Conservation (phyloP, 2,888 invertebrate species). For the Platerodrilus igneus region DNA sequence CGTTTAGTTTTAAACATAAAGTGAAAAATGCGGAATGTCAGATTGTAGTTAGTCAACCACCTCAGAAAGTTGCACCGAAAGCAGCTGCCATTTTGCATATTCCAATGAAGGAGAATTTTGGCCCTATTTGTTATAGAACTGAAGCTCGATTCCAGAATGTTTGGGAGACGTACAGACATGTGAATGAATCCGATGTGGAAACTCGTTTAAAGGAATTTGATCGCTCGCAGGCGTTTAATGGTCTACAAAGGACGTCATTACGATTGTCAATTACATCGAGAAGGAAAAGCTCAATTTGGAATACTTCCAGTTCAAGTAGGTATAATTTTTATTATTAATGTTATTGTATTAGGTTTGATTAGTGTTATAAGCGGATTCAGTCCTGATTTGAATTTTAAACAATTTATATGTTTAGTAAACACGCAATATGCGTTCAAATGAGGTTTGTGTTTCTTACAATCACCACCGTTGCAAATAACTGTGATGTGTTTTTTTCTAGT, state of each 20-base stretch:
- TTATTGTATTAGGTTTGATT: too few species aligned
- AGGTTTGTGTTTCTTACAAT: too few species aligned
- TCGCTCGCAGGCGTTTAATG: constrained; percentile 27
- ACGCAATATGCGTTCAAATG: too few species aligned
- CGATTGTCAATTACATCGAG: constrained; percentile 37
- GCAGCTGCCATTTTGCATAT: constrained; percentile 60
- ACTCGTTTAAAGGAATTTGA: constrained; percentile 25
- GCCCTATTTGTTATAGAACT: constrained; percentile 26
- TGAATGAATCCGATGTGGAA: constrained; percentile 33
- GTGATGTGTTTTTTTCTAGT: too few species aligned
- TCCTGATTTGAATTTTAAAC: too few species aligned
- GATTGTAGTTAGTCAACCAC: constrained; percentile 36
- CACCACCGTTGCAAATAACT: too few species aligned
- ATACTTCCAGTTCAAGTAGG: constrained; percentile 35
- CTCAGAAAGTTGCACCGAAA: constrained; percentile 57
- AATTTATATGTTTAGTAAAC: too few species aligned
- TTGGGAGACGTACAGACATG: constrained; percentile 29
- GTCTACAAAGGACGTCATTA: constrained; percentile 40
- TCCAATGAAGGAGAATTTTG: constrained; percentile 42
- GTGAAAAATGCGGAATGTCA: constrained; percentile 31
- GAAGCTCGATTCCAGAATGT: constrained; percentile 24
- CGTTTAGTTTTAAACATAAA: constrained; percentile 29
- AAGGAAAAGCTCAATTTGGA: constrained; percentile 31
- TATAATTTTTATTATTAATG: too few species aligned
- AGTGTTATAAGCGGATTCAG: too few species aligned